Evolutionary conservation across 2,797 vertebrate species (phyloP).

Genomic region (Manis pentadactyla): DNA sequence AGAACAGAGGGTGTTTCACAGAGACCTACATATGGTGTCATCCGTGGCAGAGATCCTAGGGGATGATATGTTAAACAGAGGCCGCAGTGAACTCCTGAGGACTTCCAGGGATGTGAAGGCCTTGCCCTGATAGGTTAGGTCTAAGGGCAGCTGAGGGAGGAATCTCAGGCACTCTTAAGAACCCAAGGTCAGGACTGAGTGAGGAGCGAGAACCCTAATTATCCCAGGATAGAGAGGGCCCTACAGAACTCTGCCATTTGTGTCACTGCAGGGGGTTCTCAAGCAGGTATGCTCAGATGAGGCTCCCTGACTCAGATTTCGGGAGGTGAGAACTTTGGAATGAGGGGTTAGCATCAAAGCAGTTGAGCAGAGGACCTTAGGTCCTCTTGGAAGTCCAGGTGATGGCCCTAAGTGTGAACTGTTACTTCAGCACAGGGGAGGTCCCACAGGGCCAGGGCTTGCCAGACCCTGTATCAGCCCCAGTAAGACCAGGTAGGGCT

Average conservation of each 20-base stretch:
- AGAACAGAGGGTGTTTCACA: neutral
- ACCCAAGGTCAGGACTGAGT: neutral
- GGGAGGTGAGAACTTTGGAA: neutral
- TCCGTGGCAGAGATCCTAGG: neutral
- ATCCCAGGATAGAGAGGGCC: neutral
- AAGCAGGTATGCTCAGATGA: neutral
- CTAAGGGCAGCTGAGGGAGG: neutral
- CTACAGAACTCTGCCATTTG: neutral
- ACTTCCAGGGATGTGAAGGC: neutral
- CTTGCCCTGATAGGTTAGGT: neutral
- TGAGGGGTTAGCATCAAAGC: neutral
- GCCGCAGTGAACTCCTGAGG: neutral
- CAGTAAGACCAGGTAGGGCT: neutral
- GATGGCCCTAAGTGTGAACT: neutral
- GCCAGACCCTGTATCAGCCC: neutral
- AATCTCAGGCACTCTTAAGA: neutral
- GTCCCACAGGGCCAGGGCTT: neutral
- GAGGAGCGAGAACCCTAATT: neutral
- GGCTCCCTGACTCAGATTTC: neutral
- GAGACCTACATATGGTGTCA: neutral
- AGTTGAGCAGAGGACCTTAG: neutral
- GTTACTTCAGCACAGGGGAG: neutral
- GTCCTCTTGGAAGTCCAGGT: neutral
- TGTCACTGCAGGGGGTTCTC: neutral
- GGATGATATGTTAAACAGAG: neutral